Base-by-base conservation (phyloP, 1,140 invertebrate genomes). In the Mya arenaria region DNA sequence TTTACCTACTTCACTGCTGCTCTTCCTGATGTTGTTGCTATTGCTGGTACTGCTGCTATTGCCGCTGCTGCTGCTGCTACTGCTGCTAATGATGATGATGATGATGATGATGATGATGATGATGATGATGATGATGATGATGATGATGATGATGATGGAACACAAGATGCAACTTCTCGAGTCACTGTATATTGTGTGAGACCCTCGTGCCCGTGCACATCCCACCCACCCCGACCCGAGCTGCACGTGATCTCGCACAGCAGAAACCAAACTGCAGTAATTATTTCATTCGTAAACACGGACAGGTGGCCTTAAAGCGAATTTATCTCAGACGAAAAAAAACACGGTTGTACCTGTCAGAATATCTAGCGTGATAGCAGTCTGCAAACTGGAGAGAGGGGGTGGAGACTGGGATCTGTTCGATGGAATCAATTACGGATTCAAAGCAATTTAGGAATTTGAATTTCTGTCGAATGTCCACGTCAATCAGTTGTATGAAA, bases 241-340 rank as follows among this genome's bases (percentile, higher is more conserved):
- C 23, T 65, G 44, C 75, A 79, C 60, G 30, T 1, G 28, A 1
- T 5, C 4, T 30, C n/a, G 28, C 65, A 37, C 30, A 34, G 48
- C 23, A 15, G n/a, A 37, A 60, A 55, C 28, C 62, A 66, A 25
- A 44, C 44, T 37, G 62, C 62, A 79, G 48, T 74, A 74, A 79
- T 79, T 79, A 79, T 79, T 79, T 66, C 66, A 79, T 68, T 52
- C 48, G 62, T 79, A 79, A 79, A 79, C 75, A 79, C 25, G 13
- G 75, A 79, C 75, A 79, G 75, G 75, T 79, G 75, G 34, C 62
- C 41, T 44, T n/a, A n/a, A n/a, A n/a, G n/a, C n/a, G n/a, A n/a
- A n/a, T n/a, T n/a, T n/a, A n/a, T n/a, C n/a, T n/a, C n/a, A n/a
- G n/a, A n/a, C n/a, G n/a, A n/a, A n/a, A n/a, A n/a, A n/a, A n/a